phyloP scores from a whole-genome alignment of 2,888 invertebrate species.

The Sphaerophoria rueppellii region DNA sequence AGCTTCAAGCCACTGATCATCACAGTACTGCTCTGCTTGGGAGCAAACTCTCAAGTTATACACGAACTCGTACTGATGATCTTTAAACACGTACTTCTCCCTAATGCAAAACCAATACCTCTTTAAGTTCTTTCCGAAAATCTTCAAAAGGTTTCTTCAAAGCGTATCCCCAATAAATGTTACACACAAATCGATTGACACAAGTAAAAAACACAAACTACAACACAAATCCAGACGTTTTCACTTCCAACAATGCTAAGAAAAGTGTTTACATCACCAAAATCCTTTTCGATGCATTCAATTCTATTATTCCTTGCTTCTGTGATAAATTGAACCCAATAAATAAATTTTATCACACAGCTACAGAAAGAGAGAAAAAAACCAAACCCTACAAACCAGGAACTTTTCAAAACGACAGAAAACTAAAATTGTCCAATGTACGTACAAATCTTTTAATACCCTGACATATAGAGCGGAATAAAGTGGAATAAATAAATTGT shows the following conservation, averaged over 20 bases:
- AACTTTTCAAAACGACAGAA: not conserved
- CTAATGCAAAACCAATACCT: too few relatives aligned
- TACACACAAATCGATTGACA: not conserved
- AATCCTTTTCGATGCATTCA: not conserved
- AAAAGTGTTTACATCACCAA: not conserved
- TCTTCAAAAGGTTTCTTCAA: too few relatives aligned
- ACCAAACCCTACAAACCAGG: not conserved
- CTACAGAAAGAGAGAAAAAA: not conserved
- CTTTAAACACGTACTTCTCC: too few relatives aligned
- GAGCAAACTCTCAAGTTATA: too few relatives aligned
- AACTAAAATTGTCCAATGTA: conserved; percentile 9
- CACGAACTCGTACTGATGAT: too few relatives aligned
- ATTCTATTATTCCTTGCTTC: not conserved
- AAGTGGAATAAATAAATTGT: conserved; percentile 13
- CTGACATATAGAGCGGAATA: conserved; percentile 9
- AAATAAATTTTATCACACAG: conserved; percentile 6
- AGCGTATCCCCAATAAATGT: too few relatives aligned
- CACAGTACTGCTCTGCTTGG: too few relatives aligned
- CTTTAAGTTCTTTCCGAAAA: too few relatives aligned
- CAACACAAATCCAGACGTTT: conserved; percentile 5
- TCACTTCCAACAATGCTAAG: not conserved
- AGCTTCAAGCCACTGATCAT: too few relatives aligned
- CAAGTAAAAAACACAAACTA: not conserved
- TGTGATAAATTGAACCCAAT: conserved; percentile 9
- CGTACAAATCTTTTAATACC: conserved; percentile 28